These are phyloP conservation scores for Anoplophora glabripennis DNA, from an alignment of 1,140 invertebrate genomes.

Conservation along the genomic window DNA sequence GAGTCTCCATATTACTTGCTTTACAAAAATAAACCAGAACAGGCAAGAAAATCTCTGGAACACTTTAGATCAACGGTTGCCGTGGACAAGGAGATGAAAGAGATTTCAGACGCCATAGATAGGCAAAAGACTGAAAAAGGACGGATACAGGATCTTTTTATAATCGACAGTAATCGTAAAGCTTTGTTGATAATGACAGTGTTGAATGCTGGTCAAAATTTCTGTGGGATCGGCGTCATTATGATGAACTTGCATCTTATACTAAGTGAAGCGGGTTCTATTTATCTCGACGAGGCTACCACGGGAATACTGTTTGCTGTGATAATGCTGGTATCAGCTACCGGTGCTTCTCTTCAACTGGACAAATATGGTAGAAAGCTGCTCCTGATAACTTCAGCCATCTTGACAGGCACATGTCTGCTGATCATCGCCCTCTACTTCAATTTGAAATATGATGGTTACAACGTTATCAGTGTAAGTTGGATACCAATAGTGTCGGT, in stretches of 20 bases:
- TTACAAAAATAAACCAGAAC: constrained; percentile 41
- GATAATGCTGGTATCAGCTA: constrained; percentile 40
- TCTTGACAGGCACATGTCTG: constrained; percentile 19
- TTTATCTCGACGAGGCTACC: constrained; percentile 27
- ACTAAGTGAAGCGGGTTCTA: constrained; percentile 46
- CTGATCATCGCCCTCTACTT: constrained; percentile 33
- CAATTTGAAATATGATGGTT: constrained; percentile 21
- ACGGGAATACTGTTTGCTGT: constrained; percentile 48
- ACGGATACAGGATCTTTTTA: constrained; percentile 27
- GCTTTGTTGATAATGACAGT: constrained; percentile 43
- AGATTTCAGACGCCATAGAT: constrained; percentile 41
- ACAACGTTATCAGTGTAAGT: constrained; percentile 2
- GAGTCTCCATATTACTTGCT: constrained; percentile 34
- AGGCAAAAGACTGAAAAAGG: constrained; percentile 27
- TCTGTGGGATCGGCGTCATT: constrained; percentile 53
- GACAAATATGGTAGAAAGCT: constrained; percentile 50
- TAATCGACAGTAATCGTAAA: constrained; percentile 31
- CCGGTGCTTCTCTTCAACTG: constrained; percentile 41
- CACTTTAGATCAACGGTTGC: constrained; percentile 52
- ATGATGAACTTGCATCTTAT: constrained; percentile 56
- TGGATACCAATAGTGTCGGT: constrained; percentile 26
- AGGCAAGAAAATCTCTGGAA: constrained; percentile 52
- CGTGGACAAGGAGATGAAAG: constrained; percentile 49
- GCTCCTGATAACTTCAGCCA: constrained; percentile 42
- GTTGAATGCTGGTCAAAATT: constrained; percentile 56